phyloP scores from a whole-genome alignment of 2,888 invertebrate genomes.

The Rhagonycha lutea region DNA sequence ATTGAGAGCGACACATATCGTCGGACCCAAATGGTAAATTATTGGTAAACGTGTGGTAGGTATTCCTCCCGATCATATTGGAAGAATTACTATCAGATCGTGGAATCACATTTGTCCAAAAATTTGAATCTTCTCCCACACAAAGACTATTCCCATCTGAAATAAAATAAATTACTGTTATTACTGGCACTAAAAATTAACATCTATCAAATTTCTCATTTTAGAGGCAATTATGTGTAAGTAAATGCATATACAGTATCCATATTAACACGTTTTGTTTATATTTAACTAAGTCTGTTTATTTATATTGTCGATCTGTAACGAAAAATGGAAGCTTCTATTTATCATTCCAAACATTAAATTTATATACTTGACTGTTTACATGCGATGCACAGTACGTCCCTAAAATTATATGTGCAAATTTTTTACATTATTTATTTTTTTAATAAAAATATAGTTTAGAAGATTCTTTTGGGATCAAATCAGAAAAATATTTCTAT shows the following conservation, averaged over 20 bases:
- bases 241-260: constrained; percentile 7
- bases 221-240: constrained; percentile 3
- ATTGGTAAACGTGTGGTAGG: constrained; percentile 45
- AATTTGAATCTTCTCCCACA: constrained; percentile 47
- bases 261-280: constrained; percentile 26
- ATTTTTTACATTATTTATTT: background rate
- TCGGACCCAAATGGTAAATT: constrained; percentile 29
- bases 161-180: constrained; percentile 2
- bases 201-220: background rate
- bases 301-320: constrained; percentile 33
- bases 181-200: constrained; percentile 4
- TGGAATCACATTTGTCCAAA: constrained; percentile 50
- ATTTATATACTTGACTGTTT: constrained; percentile 5
- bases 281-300: constrained; percentile 32
- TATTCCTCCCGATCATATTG: constrained; percentile 38
- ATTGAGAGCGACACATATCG: constrained; percentile 32
- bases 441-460: too few relatives aligned
- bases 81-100: constrained; percentile 51
- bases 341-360: constrained; percentile 14
- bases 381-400: background rate
- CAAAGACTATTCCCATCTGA: constrained; percentile 32
- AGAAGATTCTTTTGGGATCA: too few relatives aligned
- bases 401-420: background rate
- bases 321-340: constrained; percentile 23
- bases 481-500: too few relatives aligned